Base-by-base conservation (phyloP, 2,797 vertebrate species). In the Melanogrammus aeglefinus region DNA sequence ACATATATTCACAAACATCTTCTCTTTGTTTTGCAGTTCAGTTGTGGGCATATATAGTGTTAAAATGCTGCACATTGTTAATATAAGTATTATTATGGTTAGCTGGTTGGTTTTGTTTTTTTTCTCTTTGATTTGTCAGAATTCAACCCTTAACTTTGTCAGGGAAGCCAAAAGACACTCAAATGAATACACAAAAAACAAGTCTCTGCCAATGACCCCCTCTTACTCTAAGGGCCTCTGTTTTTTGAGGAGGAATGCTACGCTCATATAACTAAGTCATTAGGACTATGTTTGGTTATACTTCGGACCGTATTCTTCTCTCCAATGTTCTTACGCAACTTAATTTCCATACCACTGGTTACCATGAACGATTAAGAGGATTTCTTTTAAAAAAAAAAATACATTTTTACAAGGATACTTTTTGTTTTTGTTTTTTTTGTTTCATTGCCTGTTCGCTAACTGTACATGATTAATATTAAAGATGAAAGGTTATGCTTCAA, bases 401-500 rank as follows among this genome's bases (percentile, higher is more conserved):
- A 72, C 82, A 73, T 84, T 90, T 86, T 83, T 86, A 71, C 29
- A 71, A 14, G 13, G 3, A 35, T 33, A 72, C 77, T 80, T 76
- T 75, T 72, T 92, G 92, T 83, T 76, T 76, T 72, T 83, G 85
- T 88, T 88, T 90, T 85, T 83, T 89, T 80, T 76, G 63, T 66
- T 27, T 69, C 24, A 82, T 83, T 93, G 75, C 88, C 88, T 80
- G 90, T 81, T 91, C 82, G 92, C 84, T 94, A 92, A 93, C 88
- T 93, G 92, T 94, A 94, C 86, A 93, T 93, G 90, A 88, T 92
- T 92, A 88, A 90, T 84, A 94, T 93, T 95, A 95, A 95, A 95
- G 88, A 88, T 91, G 33, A 73, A 44, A 72, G 39, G 73, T 76
- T 72, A 70, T 80, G 51, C 72, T 80, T 63, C 35, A 35, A 75